Conservation (phyloP, 2,797 vertebrate species). For the Smutsia gigantea region DNA sequence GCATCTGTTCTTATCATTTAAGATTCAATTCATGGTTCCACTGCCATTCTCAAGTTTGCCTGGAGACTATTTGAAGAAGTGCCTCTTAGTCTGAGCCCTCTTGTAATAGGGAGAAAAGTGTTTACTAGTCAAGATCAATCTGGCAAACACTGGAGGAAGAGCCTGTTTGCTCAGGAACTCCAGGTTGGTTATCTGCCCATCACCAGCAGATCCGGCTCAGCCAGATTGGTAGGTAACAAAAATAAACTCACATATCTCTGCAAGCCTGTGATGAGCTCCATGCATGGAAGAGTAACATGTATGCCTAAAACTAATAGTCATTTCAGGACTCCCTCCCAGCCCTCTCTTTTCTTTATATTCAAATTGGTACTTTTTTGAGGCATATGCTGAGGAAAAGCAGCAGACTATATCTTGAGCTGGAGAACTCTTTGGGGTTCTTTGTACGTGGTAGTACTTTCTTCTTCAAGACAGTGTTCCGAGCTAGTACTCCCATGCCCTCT, state of each 20-base stretch:
- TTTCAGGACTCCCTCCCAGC: neutral
- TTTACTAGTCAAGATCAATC: neutral
- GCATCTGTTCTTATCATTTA: neutral
- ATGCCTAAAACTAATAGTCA: neutral
- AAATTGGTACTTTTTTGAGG: neutral
- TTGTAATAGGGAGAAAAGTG: neutral
- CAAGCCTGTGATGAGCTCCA: neutral
- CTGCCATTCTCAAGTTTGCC: neutral
- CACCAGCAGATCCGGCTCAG: neutral
- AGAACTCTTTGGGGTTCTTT: neutral
- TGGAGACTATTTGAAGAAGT: neutral
- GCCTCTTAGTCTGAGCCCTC: neutral
- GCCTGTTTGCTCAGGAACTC: neutral
- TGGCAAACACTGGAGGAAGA: neutral
- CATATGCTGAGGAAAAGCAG: neutral
- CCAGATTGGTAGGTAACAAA: neutral
- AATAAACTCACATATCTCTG: neutral
- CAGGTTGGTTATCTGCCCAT: neutral
- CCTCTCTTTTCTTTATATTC: neutral
- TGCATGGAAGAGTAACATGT: accelerated
- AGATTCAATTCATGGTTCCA: neutral
- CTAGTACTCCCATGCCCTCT: accelerated
- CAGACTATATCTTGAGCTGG: neutral
- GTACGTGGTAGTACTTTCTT: neutral
- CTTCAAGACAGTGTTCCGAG: neutral